Conservation (phyloP, 2,113 vertebrate genomes). For the Elanoides forficatus region DNA sequence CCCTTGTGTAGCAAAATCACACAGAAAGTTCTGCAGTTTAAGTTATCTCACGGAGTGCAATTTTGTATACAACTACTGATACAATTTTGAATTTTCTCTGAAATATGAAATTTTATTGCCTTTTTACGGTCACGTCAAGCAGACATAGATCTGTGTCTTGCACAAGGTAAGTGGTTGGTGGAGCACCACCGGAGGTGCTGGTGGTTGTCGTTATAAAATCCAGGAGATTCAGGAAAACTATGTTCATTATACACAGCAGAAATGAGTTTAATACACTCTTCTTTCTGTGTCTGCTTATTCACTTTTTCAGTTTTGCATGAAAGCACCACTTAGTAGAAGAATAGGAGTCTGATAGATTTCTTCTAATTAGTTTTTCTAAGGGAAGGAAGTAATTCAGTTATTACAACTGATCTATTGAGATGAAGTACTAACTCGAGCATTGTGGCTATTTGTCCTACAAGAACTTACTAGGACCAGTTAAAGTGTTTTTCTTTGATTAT, state of each 20-base stretch:
- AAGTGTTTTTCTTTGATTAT: neutral
- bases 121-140: neutral
- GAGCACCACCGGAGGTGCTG: neutral
- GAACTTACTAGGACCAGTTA: neutral
- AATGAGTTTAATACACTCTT: neutral
- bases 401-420: neutral
- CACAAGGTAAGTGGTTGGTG: no score
- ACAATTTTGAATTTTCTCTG: neutral
- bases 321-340: neutral
- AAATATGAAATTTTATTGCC: neutral
- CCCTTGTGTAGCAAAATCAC: neutral
- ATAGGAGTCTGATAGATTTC: neutral
- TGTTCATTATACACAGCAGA: neutral
- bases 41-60: neutral
- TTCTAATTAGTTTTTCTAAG: neutral
- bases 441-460: neutral
- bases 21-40: neutral
- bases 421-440: neutral
- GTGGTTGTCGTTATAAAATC: rapidly evolving
- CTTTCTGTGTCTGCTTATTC: neutral
- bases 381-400: neutral
- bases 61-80: neutral
- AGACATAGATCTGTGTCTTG: rapidly evolving
- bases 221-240: neutral
- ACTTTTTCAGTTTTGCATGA: neutral